phyloP scores from a whole-genome alignment of 2,113 vertebrate genomes.

The Pagrus major region DNA sequence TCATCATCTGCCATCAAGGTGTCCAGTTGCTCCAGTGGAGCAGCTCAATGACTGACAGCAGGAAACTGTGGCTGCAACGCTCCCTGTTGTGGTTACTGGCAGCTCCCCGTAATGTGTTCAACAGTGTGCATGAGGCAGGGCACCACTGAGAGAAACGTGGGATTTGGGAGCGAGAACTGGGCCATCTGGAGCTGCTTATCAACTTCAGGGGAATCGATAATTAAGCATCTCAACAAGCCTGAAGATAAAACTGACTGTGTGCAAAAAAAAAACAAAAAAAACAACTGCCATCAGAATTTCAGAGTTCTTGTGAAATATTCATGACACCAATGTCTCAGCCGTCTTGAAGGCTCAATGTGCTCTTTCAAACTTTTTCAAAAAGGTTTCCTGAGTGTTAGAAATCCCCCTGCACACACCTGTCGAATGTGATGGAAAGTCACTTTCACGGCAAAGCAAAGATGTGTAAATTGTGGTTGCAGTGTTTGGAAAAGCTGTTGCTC shows the following conservation, averaged over 20 bases:
- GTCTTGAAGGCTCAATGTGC: conserved; percentile 23
- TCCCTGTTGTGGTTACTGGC: conserved; percentile 46
- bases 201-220: conserved; percentile 45
- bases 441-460: conserved; percentile 9
- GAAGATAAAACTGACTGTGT: conserved; percentile 25
- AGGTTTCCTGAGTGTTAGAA: conserved; percentile 1
- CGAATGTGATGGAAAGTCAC: neutral
- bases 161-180: conserved; percentile 8
- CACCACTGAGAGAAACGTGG: neutral
- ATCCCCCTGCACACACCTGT: conserved; percentile 10
- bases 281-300: conserved; percentile 22
- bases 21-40: conserved; percentile 46
- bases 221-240: conserved; percentile 41
- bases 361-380: conserved; percentile 27
- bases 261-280: conserved; percentile 7
- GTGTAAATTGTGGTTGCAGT: neutral
- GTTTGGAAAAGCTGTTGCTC: conserved; percentile 1
- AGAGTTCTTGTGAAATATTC: conserved; percentile 48
- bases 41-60: conserved; percentile 37
- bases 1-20: conserved; percentile 52
- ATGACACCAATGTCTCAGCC: conserved; percentile 15
- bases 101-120: conserved; percentile 23
- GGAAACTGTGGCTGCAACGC: conserved; percentile 28
- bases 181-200: conserved; percentile 40
- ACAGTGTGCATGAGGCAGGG: conserved; percentile 1